Percentiles rank a stretch among this genome's conserved stretches.
Conservation (phyloP, 2,797 vertebrate species). For the Leptoclinus maculatus region DNA sequence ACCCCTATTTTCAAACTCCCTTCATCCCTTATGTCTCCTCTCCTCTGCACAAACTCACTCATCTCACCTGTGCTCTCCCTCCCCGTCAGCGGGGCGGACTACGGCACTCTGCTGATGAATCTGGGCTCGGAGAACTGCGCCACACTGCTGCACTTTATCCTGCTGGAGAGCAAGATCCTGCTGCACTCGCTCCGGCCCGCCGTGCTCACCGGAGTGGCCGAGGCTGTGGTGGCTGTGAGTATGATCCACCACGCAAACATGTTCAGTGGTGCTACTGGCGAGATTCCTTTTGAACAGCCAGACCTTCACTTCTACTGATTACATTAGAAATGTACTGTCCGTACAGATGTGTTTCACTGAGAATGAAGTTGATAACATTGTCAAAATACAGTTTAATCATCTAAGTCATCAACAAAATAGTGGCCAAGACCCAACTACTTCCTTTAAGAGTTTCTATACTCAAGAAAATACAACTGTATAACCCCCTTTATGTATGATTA, state of each 20-base stretch:
- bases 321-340: neutral
- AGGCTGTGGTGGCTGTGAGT: slow-evolving; percentile 98
- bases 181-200: slow-evolving; percentile 96
- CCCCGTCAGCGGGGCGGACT: slow-evolving; percentile 92
- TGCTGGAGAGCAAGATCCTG: slow-evolving; percentile 96
- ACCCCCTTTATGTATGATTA: too few species aligned
- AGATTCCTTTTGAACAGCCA: neutral
- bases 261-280: neutral
- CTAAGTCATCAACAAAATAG: too few species aligned
- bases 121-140: slow-evolving; percentile 97
- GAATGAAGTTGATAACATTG: neutral
- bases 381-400: neutral
- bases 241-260: neutral
- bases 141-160: slow-evolving; percentile 92
- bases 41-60: slow-evolving; percentile 10
- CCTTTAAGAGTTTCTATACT: too few species aligned
- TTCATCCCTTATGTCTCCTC: neutral
- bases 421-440: neutral
- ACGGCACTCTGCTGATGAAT: slow-evolving; percentile 94
- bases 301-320: neutral
- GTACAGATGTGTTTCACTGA: neutral
- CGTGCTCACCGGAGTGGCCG: slow-evolving; percentile 95
- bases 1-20: neutral
- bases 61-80: slow-evolving; percentile 1
- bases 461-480: too few species aligned